These are phyloP conservation scores for Cassiopea xamachana DNA, from an alignment of 30 jellyfish, hydroid and myxozoan genomes.

Conservation along the genomic window DNA sequence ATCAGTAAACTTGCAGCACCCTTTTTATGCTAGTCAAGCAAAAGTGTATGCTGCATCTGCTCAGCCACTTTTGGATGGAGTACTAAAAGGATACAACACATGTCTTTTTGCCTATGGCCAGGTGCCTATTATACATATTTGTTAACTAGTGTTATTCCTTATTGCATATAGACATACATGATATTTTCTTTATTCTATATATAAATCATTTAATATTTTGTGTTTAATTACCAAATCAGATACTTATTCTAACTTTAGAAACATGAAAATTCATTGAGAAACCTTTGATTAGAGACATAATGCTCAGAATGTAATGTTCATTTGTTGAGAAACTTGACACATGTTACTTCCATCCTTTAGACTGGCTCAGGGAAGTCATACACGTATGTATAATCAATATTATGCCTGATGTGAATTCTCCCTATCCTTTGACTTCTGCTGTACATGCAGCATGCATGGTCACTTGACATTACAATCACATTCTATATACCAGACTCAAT, in stretches of 20 bases:
- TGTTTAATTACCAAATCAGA: too few species aligned
- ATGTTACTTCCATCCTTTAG: slow-evolving; percentile 27
- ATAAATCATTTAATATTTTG: too few species aligned
- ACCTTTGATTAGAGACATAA: too few species aligned
- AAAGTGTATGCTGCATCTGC: slow-evolving; percentile 72
- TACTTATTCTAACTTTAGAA: too few species aligned
- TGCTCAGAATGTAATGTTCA: too few species aligned
- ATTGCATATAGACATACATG: not conserved
- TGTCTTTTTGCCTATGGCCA: slow-evolving; percentile 98
- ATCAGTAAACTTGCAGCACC: slow-evolving; percentile 75
- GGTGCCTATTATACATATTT: slow-evolving; percentile 28
- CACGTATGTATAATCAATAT: slow-evolving; percentile 57
- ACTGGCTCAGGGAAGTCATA: slow-evolving; percentile 98
- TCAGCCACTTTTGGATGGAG: slow-evolving; percentile 84
- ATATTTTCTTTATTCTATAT: too few species aligned
- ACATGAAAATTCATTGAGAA: too few species aligned
- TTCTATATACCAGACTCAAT: too few species aligned
- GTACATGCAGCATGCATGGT: too few species aligned
- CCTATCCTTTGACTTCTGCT: not conserved
- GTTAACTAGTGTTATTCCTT: not conserved
- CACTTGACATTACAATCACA: too few species aligned
- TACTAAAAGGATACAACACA: slow-evolving; percentile 89
- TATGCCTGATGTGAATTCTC: not conserved
- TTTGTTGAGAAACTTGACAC: too few species aligned
- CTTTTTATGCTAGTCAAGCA: slow-evolving; percentile 75